These are phyloP conservation scores for Salvator merianae DNA, from an alignment of 2,113 vertebrate species.

Conservation along the genomic window DNA sequence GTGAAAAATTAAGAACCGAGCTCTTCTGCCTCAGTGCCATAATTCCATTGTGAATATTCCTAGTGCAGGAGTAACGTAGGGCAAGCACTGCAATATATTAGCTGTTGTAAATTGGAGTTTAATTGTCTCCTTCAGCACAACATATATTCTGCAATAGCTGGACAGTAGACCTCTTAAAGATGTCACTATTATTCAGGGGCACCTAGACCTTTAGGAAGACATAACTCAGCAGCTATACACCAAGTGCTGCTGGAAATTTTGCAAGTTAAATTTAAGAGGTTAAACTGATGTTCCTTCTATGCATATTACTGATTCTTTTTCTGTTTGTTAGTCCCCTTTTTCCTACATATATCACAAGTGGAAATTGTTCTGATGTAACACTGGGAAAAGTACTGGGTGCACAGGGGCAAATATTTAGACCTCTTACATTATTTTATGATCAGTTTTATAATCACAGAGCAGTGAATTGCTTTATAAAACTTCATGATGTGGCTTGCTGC, in stretches of 20 bases:
- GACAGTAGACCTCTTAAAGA: constrained; percentile 2
- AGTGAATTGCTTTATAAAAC: background rate
- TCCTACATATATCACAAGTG: background rate
- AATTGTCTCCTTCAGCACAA: constrained; percentile 22
- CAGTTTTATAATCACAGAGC: background rate
- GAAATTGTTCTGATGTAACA: background rate
- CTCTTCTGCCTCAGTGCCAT: background rate
- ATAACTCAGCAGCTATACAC: constrained; percentile 2
- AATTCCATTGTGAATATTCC: background rate
- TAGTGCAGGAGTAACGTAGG: background rate
- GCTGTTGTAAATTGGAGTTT: constrained; percentile 13
- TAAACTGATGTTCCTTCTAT: background rate
- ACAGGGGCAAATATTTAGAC: constrained; percentile 3
- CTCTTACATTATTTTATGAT: background rate
- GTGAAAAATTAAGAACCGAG: background rate
- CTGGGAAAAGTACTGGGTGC: background rate
- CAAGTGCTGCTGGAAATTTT: background rate
- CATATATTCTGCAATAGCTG: constrained; percentile 15
- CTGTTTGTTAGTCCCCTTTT: background rate
- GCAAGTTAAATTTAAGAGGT: background rate
- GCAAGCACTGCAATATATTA: constrained; percentile 1
- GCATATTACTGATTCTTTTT: background rate
- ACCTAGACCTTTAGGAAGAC: constrained; percentile 17
- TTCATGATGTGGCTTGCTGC: background rate
- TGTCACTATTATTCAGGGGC: constrained; percentile 5